phyloP scores from a whole-genome alignment of 2,888 invertebrate species.

The Callosobruchus maculatus region DNA sequence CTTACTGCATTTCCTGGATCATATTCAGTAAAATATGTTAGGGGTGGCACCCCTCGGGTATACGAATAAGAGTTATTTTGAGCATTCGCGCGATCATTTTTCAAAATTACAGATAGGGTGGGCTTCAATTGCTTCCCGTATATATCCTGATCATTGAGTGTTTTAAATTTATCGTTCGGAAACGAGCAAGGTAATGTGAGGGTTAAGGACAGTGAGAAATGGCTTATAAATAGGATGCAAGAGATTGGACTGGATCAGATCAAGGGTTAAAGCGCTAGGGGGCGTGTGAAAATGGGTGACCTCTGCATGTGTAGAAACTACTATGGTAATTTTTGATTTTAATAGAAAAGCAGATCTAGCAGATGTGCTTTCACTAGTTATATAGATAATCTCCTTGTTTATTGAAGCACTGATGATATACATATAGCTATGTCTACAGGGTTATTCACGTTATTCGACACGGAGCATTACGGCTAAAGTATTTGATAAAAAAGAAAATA shows the following conservation, averaged over 20 bases:
- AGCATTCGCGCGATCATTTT: background rate
- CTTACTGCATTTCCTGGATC: background rate
- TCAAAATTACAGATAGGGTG: background rate
- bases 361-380: no score
- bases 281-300: no score
- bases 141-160: background rate
- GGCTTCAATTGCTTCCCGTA: background rate
- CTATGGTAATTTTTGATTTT: no score
- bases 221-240: background rate
- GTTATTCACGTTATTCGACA: no score
- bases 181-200: background rate
- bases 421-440: no score
- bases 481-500: no score
- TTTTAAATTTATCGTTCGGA: background rate
- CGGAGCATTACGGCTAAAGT: no score
- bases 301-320: no score
- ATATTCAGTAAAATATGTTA: background rate
- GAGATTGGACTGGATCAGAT: background rate
- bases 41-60: background rate
- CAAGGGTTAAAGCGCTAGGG: no score
- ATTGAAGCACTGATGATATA: no score
- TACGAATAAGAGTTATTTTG: background rate
- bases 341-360: no score
- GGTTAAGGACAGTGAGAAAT: background rate
- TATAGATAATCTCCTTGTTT: no score